Conservation (phyloP, 2,113 vertebrate species). For the Elachura formosa region DNA sequence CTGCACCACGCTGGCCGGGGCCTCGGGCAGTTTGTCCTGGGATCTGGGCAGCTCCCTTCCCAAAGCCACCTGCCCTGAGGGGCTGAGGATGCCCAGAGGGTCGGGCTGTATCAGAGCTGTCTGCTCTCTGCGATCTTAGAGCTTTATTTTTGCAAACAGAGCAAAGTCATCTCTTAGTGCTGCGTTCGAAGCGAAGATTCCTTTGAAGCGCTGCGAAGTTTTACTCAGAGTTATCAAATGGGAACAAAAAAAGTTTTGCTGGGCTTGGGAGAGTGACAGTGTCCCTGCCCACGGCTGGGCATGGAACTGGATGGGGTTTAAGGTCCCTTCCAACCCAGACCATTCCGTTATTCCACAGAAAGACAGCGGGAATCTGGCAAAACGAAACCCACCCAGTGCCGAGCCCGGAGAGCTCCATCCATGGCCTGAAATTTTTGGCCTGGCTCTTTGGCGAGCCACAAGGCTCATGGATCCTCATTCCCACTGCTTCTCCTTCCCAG, state of each 20-base stretch:
- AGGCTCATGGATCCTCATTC: fast-evolving
- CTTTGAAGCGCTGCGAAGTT: not conserved
- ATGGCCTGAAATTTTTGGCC: not conserved
- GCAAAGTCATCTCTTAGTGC: not conserved
- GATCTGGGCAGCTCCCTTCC: not conserved
- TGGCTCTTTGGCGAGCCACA: not conserved
- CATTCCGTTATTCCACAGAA: not conserved
- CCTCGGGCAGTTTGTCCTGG: fast-evolving
- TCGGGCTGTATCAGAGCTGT: not conserved
- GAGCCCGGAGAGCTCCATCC: not conserved
- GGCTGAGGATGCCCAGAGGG: not conserved
- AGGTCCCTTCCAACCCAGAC: not conserved
- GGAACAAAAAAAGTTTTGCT: not conserved
- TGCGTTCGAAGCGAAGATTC: not conserved
- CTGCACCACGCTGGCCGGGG: not conserved
- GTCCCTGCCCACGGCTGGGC: not conserved
- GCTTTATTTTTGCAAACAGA: not conserved
- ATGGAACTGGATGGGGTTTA: not conserved
- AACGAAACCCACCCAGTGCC: fast-evolving
- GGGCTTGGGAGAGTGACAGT: not conserved
- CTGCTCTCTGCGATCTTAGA: not conserved
- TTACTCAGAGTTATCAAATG: not conserved
- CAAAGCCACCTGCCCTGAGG: not conserved
- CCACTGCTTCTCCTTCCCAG: fast-evolving
- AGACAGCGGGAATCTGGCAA: not conserved